Evolutionary conservation across 2,888 invertebrate genomes (phyloP), one percentile per base, ranked within the genome.

Genomic region (Halocaridina rubra): DNA sequence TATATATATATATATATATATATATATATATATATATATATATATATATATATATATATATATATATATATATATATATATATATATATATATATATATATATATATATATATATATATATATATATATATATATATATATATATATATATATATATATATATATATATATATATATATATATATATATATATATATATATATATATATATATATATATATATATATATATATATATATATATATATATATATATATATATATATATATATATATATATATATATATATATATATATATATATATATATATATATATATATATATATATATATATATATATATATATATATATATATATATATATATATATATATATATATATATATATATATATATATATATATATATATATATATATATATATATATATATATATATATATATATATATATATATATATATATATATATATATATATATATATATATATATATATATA

Each of bases 181-280:
- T 64, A 64, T 64, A 64, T 64, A 64, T 64, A 64, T 64, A 64
- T 64, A 64, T 5, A 64, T 64, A 64, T 64, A 64, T 64, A 64
- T 64, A 64, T 64, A 64, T 64, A 64, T 64, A 64, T 64, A 64
- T 64, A 64, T 64, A 64, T 64, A 64, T 64, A 19, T 64, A 64
- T 3, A 19, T 7, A 64, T 64, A 4, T 3, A 4, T 3, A 4
- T 64, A 64, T 1, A 4, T 64, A 64, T 64, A 24, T 64, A 64
- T 64, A 64, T 61, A 22, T 61, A 61, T n/a, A 61, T 61, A n/a
- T 61, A 13, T 13, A n/a, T 13, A n/a, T 7, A 61, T 61, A 3
- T 64, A 64, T 3, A 64, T 64, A 64, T 3, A 64, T 3, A 64
- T 3, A 64, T 3, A 64, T 3, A 64, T 3, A 64, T 3, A 64